Conservation (phyloP, 1,140 invertebrate genomes). For the Drosophila sp. region DNA sequence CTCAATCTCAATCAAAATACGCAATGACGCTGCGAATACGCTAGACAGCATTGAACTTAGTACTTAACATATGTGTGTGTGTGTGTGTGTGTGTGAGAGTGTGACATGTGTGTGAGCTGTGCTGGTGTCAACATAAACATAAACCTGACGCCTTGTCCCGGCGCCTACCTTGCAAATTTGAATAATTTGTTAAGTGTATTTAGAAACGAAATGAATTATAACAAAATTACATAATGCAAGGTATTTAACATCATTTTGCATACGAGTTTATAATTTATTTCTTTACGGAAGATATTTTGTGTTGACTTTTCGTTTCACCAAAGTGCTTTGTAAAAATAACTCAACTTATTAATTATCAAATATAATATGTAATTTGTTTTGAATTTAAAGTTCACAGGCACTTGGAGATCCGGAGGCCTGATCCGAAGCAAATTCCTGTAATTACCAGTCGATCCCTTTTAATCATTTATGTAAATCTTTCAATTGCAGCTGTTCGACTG, state of each 20-base stretch:
- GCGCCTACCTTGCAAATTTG: constrained; percentile 70
- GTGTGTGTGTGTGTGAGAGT: constrained; percentile 11
- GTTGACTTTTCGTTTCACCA: constrained; percentile 9
- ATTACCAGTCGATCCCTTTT: constrained; percentile 42
- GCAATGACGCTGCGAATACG: background rate
- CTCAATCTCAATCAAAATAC: background rate
- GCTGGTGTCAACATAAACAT: constrained; percentile 54
- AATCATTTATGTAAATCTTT: constrained; percentile 15
- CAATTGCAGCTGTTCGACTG: constrained; percentile 4
- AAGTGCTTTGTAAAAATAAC: constrained; percentile 35
- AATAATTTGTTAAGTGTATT: constrained; percentile 58
- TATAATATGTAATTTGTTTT: constrained; percentile 5
- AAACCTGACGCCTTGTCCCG: constrained; percentile 51
- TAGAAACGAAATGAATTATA: constrained; percentile 23
- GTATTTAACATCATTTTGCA: constrained; percentile 17
- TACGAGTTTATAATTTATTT: constrained; percentile 32
- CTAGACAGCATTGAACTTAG: constrained; percentile 42
- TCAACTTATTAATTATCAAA: constrained; percentile 26
- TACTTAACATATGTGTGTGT: constrained; percentile 4
- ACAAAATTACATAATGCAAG: constrained; percentile 46
- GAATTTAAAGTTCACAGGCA: constrained; percentile 9
- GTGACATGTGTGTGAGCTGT: constrained; percentile 8
- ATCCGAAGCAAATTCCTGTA: constrained; percentile 10
- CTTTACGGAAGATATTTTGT: constrained; percentile 33
- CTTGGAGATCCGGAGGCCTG: constrained; percentile 6